Evolutionary conservation across 2,797 vertebrate species (phyloP).

Genomic region (Tauraco hartlaubi): DNA sequence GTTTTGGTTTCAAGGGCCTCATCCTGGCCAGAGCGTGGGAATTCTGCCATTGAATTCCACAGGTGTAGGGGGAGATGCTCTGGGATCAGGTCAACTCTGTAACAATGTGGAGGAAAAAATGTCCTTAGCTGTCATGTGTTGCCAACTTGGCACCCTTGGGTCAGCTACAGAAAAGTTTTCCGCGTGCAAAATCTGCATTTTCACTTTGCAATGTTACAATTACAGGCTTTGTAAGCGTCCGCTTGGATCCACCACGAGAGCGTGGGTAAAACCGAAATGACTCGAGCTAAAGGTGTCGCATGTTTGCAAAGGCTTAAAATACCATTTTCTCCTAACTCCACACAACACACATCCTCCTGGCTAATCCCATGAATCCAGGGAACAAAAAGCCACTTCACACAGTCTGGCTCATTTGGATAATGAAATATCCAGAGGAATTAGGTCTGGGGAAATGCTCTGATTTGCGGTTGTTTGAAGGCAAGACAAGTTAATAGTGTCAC

Average conservation of each 20-base stretch:
- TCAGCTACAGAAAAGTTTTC: not conserved
- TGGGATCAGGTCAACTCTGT: not conserved
- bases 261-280: not conserved
- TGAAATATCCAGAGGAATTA: constrained; percentile 43
- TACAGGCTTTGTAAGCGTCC: not conserved
- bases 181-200: not conserved
- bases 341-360: not conserved
- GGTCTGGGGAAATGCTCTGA: not conserved
- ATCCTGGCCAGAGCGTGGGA: accelerated
- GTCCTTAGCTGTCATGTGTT: not conserved
- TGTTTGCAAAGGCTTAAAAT: not conserved
- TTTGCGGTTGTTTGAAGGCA: constrained; percentile 41
- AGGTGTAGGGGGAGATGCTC: accelerated
- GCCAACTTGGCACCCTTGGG: not conserved
- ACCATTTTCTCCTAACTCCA: not conserved
- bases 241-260: not conserved
- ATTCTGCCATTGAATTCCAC: constrained; percentile 4
- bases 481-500: constrained; percentile 7
- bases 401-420: constrained; percentile 13
- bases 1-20: not conserved
- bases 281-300: not conserved
- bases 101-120: not conserved
- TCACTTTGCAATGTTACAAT: not conserved
- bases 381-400: constrained; percentile 46
- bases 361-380: constrained; percentile 5